Conservation (phyloP, 2,888 invertebrate genomes). For the Drosophila quasianomalipes region DNA sequence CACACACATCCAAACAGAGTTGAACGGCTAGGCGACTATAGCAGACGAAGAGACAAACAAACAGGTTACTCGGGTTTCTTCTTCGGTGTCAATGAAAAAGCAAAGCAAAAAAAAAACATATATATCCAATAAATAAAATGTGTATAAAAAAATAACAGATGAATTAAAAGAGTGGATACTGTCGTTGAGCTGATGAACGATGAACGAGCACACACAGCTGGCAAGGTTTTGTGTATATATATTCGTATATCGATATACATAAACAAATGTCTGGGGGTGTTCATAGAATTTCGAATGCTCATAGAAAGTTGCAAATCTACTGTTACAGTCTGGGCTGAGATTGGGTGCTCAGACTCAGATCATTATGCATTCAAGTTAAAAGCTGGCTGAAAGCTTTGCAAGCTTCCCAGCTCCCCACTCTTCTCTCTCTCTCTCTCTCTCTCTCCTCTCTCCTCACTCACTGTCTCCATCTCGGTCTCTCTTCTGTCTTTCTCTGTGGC, state of each 20-base stretch:
- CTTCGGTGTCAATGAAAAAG: slow-evolving; percentile 79
- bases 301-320: slow-evolving; percentile 66
- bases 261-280: slow-evolving; percentile 31
- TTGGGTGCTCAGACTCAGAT: slow-evolving; percentile 21
- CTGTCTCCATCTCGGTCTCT: slow-evolving; percentile 9
- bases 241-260: neutral
- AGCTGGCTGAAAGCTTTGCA: slow-evolving; percentile 49
- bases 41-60: slow-evolving; percentile 57
- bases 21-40: slow-evolving; percentile 45
- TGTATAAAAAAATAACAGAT: slow-evolving; percentile 46
- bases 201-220: slow-evolving; percentile 39
- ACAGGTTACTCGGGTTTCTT: slow-evolving; percentile 80
- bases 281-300: slow-evolving; percentile 54
- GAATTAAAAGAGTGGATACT: slow-evolving; percentile 48
- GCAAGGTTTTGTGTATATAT: slow-evolving; percentile 32
- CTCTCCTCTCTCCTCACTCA: too few species aligned
- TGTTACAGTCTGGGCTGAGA: slow-evolving; percentile 33
- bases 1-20: slow-evolving; percentile 15
- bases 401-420: slow-evolving; percentile 8
- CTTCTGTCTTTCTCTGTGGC: slow-evolving; percentile 47
- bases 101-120: slow-evolving; percentile 28
- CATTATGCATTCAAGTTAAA: slow-evolving; percentile 45
- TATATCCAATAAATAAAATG: slow-evolving; percentile 30
- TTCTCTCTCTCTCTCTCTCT: slow-evolving; percentile 18
- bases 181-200: slow-evolving; percentile 42